Evolutionary conservation across 2,113 vertebrate genomes (phyloP), one percentile per base, ranked within the genome.

Genomic region (Sturnira hondurensis): DNA sequence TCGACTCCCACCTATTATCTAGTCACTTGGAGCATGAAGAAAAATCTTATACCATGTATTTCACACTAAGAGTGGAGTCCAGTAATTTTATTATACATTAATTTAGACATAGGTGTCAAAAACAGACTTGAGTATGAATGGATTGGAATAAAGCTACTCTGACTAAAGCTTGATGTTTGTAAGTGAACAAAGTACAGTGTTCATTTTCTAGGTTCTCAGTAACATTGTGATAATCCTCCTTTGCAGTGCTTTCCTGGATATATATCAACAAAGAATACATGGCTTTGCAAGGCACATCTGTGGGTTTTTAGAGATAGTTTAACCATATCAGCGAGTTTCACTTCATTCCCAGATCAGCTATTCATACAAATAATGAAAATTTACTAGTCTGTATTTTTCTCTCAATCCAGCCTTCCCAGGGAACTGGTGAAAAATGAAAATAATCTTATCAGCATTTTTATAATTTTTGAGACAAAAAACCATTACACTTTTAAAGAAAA

Each of bases 391-490:
- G 26, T 67, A 61, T 86, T 78, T 93, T 82, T 91, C 38, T 88
- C 10, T 93, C 38, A 86, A 83, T 70, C 38, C 20, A 93, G 33
- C 5, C 13, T 94, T 88, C 82, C 56, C 15, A 78, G 50, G 78
- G 47, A 28, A 78, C 33, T 78, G 82, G 89, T 90, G 47, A 85
- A 91, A 91, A 97, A 54, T 70, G 31, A 94, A 91, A 63, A 86
- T 91, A 85, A 68, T 41, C 26, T 13, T 38, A 73, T 47, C 36
- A 50, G 41, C 5, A 63, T 56, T 91, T 85, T 95, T 91, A 86
- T 4, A 91, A 82, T n/a, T 77, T 47, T 85, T 33, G 78, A 71
- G 73, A 45, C 31, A 89, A 88, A 87, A 87, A 82, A 0, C 2
- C 12, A 87, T 54, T 47, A 54, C 3, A 94, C 1, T 54, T 90